phyloP scores from a whole-genome alignment of 2,113 vertebrate species.

The Zosterops hypoxanthus region DNA sequence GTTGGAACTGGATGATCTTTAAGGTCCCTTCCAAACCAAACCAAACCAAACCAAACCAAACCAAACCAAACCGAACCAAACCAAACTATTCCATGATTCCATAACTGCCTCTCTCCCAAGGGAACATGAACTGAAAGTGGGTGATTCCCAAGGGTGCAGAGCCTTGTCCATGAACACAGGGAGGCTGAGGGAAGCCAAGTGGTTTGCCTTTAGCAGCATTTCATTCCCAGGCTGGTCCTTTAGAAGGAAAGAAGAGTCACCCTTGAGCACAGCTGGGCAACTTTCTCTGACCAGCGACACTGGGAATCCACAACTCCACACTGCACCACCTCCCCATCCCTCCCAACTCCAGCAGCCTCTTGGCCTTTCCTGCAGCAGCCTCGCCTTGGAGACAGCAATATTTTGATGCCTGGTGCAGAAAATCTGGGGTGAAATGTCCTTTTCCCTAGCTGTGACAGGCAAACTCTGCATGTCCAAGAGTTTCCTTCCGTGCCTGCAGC shows the following conservation, averaged over 20 bases:
- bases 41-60: too few relatives aligned
- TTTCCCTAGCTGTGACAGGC: background rate
- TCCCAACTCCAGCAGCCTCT: rapidly evolving
- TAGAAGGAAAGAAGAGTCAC: background rate
- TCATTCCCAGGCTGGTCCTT: background rate
- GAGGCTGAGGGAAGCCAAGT: background rate
- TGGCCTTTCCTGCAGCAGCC: background rate
- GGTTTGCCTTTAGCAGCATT: background rate
- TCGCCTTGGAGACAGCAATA: background rate
- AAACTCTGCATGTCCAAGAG: background rate
- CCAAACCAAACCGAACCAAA: too few relatives aligned
- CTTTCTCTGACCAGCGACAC: background rate
- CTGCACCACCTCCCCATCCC: background rate
- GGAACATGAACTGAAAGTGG: background rate
- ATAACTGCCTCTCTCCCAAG: background rate
- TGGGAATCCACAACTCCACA: background rate
- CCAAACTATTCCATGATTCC: background rate
- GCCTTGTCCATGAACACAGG: background rate
- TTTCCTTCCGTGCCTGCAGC: background rate
- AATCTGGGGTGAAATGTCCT: background rate
- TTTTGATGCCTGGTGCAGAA: background rate
- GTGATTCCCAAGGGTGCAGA: background rate
- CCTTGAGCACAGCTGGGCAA: rapidly evolving
- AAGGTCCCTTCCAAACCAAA: background rate
- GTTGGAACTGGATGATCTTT: background rate